Percentiles rank a stretch among this genome's conserved stretches.
Evolutionary conservation across 2,113 vertebrate species (phyloP).

Genomic region (Sus scrofa): T2T-Sscrofa CM000813.6:79608501-79609000

Average conservation of each 20-base stretch:
- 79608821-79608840: constrained; percentile 86
- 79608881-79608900: constrained; percentile 39
- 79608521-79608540: constrained; percentile 96
- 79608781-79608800: constrained; percentile 91
- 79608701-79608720: neutral
- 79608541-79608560: constrained; percentile 96
- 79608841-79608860: neutral
- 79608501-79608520: constrained; percentile 95
- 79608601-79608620: constrained; percentile 93
- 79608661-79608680: too few relatives aligned
- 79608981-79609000: neutral
- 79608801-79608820: constrained; percentile 98
- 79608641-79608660: neutral
- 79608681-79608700: neutral
- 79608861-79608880: neutral
- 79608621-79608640: fast-evolving
- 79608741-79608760: constrained; percentile 96
- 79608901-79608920: neutral
- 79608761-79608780: constrained; percentile 97
- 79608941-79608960: neutral
- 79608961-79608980: neutral
- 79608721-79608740: neutral
- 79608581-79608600: constrained; percentile 94
- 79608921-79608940: constrained; percentile 54
- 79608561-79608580: constrained; percentile 95